A percentile compares a stretch with the other conserved stretches of the same genome.
Conservation (phyloP, 2,888 invertebrate genomes). For the Drosophila acutilabella region DNA sequence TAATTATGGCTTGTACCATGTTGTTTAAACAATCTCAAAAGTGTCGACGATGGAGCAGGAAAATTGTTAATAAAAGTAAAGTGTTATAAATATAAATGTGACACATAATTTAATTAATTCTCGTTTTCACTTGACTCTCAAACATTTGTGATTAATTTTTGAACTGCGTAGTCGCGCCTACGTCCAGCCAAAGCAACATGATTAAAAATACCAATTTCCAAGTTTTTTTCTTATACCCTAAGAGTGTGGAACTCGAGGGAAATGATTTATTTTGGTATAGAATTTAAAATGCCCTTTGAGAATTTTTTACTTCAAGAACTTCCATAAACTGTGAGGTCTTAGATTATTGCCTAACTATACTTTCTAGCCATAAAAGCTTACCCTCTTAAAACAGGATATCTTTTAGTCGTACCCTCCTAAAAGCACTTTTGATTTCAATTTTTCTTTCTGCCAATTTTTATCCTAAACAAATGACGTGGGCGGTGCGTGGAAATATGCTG, state of each 20-base stretch:
- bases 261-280: no score
- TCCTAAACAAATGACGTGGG: constrained; percentile 29
- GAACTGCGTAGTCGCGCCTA: constrained; percentile 5
- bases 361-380: no score
- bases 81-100: constrained; percentile 29
- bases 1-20: constrained; percentile 30
- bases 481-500: constrained; percentile 19
- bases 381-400: not conserved
- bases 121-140: not conserved
- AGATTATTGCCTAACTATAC: no score
- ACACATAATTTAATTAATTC: constrained; percentile 19
- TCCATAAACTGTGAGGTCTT: no score
- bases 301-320: no score
- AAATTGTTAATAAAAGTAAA: constrained; percentile 14
- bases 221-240: constrained; percentile 1
- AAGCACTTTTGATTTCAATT: no score
- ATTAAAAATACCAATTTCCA: constrained; percentile 17
- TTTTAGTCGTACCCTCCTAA: not conserved
- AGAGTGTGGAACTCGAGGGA: not conserved
- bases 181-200: not conserved
- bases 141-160: constrained; percentile 14
- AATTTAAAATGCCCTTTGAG: no score
- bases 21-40: constrained; percentile 20
- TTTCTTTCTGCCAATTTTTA: constrained; percentile 1
- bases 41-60: not conserved